Evolutionary conservation across 2,888 invertebrate genomes (phyloP).

Genomic region (Cremastinae sp.): DNA sequence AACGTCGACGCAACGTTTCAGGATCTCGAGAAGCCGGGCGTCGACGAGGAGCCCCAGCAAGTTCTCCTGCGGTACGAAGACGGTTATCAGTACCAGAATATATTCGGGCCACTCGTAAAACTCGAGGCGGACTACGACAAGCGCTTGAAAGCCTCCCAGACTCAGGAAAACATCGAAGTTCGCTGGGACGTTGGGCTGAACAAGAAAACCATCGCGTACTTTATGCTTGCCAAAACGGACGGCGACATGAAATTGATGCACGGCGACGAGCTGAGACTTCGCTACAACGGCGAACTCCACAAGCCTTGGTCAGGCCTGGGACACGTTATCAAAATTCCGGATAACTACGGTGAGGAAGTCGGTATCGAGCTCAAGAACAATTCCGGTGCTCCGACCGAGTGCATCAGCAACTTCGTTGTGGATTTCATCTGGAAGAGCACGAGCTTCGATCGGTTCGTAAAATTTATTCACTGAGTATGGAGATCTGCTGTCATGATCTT

Average conservation of each 20-base stretch:
- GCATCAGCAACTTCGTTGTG: conserved; percentile 97
- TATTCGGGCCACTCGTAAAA: conserved; percentile 97
- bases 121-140: conserved; percentile 99
- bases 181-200: conserved; percentile 99
- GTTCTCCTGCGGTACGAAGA: conserved; percentile 92
- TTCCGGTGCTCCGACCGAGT: conserved; percentile 95
- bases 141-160: conserved; percentile 97
- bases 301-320: conserved; percentile 99
- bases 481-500: too few species aligned
- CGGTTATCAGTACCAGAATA: conserved; percentile 99
- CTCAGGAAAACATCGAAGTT: conserved; percentile 98
- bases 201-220: conserved; percentile 98
- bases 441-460: conserved; percentile 92
- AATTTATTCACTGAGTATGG: not conserved
- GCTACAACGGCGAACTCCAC: conserved; percentile 95
- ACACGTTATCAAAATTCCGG: conserved; percentile 97
- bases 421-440: conserved; percentile 99
- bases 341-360: conserved; percentile 98
- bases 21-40: conserved; percentile 98
- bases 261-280: conserved; percentile 96
- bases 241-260: conserved; percentile 99
- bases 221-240: conserved; percentile 97
- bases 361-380: conserved; percentile 97
- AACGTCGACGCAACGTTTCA: conserved; percentile 99
- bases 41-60: conserved; percentile 98